These are phyloP conservation scores for Lasioglossum marginatum DNA, from an alignment of 2,888 invertebrate genomes.

Conservation along the genomic window DNA sequence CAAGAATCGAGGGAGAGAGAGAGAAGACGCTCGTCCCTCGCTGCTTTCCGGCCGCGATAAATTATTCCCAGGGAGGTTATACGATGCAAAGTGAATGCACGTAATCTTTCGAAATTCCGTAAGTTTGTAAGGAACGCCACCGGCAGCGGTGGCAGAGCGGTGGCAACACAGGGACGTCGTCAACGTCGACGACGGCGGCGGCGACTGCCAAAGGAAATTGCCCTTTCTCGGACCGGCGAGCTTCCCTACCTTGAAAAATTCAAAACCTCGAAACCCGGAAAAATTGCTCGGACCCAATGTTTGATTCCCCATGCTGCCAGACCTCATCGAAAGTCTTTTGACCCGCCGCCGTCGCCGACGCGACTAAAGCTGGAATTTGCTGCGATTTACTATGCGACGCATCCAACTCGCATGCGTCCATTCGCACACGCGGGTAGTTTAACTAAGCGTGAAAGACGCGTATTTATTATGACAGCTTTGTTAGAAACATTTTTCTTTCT, in stretches of 20 bases:
- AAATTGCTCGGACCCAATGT: conserved; percentile 14
- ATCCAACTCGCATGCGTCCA: neutral
- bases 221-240: neutral
- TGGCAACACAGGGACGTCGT: neutral
- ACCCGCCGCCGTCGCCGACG: conserved; percentile 24
- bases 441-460: neutral
- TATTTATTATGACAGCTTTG: neutral
- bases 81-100: conserved; percentile 50
- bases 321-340: conserved; percentile 38
- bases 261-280: neutral
- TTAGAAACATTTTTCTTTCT: neutral
- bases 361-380: neutral
- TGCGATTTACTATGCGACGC: neutral
- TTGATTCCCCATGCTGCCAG: conserved; percentile 28
- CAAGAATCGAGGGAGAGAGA: neutral
- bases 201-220: conserved; percentile 5
- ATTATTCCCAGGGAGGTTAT: conserved; percentile 43
- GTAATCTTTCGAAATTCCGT: conserved; percentile 21
- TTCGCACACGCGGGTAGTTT: neutral
- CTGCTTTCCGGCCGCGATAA: neutral
- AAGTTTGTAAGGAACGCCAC: conserved; percentile 1
- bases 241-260: conserved; percentile 24
- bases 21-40: neutral
- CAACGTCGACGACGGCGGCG: neutral
- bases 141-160: neutral